A percentile compares a stretch with the other conserved stretches of the same genome.
These are phyloP conservation scores for Myotis davidii DNA, from an alignment of 2,113 vertebrate genomes.

Conservation along the genomic window DNA sequence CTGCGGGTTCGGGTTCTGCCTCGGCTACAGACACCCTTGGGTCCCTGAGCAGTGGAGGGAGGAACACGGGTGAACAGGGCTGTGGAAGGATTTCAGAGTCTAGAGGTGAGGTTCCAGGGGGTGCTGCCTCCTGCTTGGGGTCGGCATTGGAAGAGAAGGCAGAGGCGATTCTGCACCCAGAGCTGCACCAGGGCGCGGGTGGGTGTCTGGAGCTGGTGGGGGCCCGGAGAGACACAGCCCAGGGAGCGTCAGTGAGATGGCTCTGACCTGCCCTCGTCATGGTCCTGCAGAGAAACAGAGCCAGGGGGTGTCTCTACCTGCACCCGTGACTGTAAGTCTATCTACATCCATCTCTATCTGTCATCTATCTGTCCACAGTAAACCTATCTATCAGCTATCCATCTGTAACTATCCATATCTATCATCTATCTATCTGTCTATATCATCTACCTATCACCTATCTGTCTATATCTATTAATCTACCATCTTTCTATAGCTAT, in stretches of 20 bases:
- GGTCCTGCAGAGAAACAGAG: background rate
- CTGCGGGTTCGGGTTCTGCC: rapidly evolving
- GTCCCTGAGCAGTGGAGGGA: background rate
- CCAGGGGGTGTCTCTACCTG: rapidly evolving
- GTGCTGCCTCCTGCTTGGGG: no score
- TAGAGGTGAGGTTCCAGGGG: background rate
- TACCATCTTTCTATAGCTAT: no score
- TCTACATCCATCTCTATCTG: background rate
- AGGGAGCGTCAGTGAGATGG: rapidly evolving
- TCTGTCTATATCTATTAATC: background rate
- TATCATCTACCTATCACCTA: no score
- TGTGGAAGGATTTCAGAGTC: background rate
- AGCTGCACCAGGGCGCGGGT: no score
- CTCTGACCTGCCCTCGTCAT: rapidly evolving
- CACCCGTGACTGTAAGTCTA: background rate
- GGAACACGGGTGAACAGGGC: background rate
- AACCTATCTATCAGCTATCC: no score
- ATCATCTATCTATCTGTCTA: background rate
- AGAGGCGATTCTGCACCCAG: background rate
- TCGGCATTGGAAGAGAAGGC: background rate
- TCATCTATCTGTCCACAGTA: background rate
- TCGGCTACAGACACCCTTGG: no score
- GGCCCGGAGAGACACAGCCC: rapidly evolving
- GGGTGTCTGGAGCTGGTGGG: background rate
- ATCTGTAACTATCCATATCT: background rate